Conservation (phyloP, 2,888 invertebrate species). For the Helleia helle region DNA sequence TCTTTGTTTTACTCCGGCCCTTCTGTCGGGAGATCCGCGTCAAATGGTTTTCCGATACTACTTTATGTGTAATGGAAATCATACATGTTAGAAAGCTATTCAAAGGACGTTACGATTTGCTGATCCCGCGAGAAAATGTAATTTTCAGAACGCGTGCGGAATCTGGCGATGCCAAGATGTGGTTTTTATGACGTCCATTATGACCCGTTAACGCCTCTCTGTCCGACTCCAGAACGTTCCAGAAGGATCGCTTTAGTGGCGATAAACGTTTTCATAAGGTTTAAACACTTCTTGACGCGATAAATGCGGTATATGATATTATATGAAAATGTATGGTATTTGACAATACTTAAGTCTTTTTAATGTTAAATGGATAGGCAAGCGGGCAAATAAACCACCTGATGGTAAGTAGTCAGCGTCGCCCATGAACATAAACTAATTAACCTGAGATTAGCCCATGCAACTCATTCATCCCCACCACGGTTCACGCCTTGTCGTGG, state of each 20-base stretch:
- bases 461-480: too few species aligned
- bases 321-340: too few species aligned
- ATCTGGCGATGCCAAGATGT: background rate
- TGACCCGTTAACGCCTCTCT: background rate
- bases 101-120: constrained; percentile 24
- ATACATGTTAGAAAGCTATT: constrained; percentile 42
- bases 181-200: constrained; percentile 5
- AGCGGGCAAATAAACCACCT: too few species aligned
- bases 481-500: too few species aligned
- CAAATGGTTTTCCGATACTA: constrained; percentile 66
- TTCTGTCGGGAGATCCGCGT: constrained; percentile 35
- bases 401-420: too few species aligned
- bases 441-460: too few species aligned
- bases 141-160: background rate
- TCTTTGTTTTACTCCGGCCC: constrained; percentile 52
- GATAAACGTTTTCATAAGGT: background rate
- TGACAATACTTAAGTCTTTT: too few species aligned
- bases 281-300: background rate
- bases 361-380: too few species aligned
- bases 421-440: too few species aligned
- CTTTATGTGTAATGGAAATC: constrained; percentile 60
- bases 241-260: background rate
- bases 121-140: constrained; percentile 19
- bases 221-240: background rate
- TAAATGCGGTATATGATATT: too few species aligned